Conservation (phyloP, 2,888 invertebrate species). For the Drosophila mimetica region DNA sequence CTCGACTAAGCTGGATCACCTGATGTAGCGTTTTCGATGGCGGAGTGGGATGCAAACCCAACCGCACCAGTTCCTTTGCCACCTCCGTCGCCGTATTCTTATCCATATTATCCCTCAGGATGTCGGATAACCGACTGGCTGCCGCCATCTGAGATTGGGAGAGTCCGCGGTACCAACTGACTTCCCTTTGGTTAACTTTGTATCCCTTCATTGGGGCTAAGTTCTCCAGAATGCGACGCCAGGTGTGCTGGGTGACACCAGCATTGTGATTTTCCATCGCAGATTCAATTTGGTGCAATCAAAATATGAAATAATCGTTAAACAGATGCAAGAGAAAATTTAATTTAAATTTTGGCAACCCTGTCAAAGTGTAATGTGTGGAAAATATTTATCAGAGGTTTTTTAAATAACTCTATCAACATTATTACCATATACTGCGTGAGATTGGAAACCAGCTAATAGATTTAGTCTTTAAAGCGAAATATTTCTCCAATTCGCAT, state of each 20-base stretch:
- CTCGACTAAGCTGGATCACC: constrained; percentile 71
- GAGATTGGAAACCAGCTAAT: too few species aligned
- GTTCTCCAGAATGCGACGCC: constrained; percentile 9
- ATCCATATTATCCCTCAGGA: constrained; percentile 75
- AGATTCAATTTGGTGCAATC: constrained; percentile 11
- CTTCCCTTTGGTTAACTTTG: constrained; percentile 10
- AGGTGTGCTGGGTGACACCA: constrained; percentile 9
- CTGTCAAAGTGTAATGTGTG: constrained; percentile 16
- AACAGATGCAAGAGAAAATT: neutral
- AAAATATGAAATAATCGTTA: neutral
- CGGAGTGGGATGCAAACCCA: constrained; percentile 78
- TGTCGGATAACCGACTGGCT: constrained; percentile 51
- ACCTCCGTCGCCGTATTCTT: constrained; percentile 72
- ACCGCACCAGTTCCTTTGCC: constrained; percentile 5
- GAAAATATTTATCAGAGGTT: neutral
- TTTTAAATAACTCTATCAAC: neutral
- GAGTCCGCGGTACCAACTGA: constrained; percentile 81
- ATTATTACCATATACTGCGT: too few species aligned
- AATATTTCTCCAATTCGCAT: neutral
- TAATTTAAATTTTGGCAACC: constrained; percentile 7
- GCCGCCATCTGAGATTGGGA: constrained; percentile 74
- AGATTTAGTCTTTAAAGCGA: neutral
- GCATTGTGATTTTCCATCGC: neutral
- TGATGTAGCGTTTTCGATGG: constrained; percentile 41
- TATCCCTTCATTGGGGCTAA: neutral